Conservation (phyloP, 2,113 vertebrate genomes). For the Pterocles gutturalis region DNA sequence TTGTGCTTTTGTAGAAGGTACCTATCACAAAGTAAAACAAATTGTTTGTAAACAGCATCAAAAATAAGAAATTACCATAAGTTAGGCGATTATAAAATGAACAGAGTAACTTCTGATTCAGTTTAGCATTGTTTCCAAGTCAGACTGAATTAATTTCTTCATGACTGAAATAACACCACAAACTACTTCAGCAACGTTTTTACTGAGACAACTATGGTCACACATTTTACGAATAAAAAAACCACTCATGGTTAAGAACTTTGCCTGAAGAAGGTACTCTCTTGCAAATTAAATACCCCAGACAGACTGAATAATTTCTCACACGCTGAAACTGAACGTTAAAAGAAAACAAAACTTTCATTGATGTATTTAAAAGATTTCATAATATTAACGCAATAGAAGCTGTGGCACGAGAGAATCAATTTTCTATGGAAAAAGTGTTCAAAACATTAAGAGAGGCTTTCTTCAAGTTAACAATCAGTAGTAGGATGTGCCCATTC, state of each 20-base stretch:
- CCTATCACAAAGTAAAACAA: neutral
- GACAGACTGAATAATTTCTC: neutral
- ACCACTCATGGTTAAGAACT: neutral
- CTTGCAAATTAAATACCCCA: neutral
- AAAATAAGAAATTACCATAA: neutral
- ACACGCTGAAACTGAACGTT: neutral
- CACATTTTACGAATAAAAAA: neutral
- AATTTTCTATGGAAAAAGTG: neutral
- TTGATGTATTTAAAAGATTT: neutral
- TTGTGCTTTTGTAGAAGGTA: neutral
- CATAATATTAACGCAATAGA: neutral
- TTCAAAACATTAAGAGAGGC: neutral
- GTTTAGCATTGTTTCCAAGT: neutral
- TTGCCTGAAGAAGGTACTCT: neutral
- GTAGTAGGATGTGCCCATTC: rapidly evolving
- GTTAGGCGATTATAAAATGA: neutral
- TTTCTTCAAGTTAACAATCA: neutral
- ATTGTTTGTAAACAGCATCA: neutral
- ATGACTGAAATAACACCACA: neutral
- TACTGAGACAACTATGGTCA: neutral
- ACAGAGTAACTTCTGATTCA: neutral
- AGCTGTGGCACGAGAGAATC: neutral
- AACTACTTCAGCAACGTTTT: neutral
- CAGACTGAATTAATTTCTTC: neutral
- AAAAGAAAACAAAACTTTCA: neutral